These are phyloP conservation scores for Trichogramma dendrolimi DNA, from an alignment of 2,888 invertebrate species.

Conservation along the genomic window DNA sequence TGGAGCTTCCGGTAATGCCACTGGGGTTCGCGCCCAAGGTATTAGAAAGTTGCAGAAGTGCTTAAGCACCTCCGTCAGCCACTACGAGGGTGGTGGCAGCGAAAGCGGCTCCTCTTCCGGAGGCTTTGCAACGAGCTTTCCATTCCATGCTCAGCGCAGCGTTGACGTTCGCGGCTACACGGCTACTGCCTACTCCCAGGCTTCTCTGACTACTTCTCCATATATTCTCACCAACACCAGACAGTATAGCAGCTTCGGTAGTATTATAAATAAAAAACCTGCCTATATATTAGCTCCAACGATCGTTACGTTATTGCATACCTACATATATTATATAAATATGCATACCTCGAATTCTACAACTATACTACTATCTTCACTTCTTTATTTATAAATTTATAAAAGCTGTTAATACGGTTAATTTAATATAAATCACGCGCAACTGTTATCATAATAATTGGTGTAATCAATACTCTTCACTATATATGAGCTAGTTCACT, in stretches of 20 bases:
- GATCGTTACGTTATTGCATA: no score
- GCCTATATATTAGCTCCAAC: slow-evolving; percentile 14
- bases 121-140: slow-evolving; percentile 42
- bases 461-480: no score
- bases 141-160: slow-evolving; percentile 47
- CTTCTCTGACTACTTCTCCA: slow-evolving; percentile 47
- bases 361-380: no score
- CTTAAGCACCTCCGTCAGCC: slow-evolving; percentile 78
- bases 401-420: no score
- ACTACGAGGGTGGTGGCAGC: slow-evolving; percentile 46
- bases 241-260: slow-evolving; percentile 94
- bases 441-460: no score
- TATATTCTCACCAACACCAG: slow-evolving; percentile 62
- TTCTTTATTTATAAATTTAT: no score
- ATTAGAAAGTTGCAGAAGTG: slow-evolving; percentile 89
- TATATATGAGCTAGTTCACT: no score
- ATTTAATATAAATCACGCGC: no score
- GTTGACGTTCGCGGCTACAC: slow-evolving; percentile 50
- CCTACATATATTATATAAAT: no score
- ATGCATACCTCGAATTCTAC: no score
- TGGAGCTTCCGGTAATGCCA: slow-evolving; percentile 29
- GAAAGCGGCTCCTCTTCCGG: slow-evolving; percentile 50
- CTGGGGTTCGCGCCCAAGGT: slow-evolving; percentile 77
- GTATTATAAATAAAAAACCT: slow-evolving; percentile 66
- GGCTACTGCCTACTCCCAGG: slow-evolving; percentile 57